Conservation (phyloP, 2,113 vertebrate species). For the Ursus arctos region DNA sequence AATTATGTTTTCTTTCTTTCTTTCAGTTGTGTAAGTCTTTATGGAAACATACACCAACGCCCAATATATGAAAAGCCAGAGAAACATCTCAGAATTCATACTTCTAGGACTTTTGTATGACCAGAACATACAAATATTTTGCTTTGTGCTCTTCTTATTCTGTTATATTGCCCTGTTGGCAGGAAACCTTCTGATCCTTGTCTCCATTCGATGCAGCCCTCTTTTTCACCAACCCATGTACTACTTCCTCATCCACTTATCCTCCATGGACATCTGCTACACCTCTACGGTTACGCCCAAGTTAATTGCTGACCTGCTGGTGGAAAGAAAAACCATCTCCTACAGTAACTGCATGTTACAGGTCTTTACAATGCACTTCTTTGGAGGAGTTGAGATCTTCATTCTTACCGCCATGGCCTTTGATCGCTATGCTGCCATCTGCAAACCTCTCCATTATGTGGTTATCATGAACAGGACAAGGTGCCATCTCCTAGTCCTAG, state of each 20-base stretch:
- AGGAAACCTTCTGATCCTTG: not conserved
- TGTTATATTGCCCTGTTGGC: no score
- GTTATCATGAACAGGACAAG: not conserved
- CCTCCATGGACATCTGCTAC: constrained; percentile 7
- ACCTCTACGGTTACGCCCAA: not conserved
- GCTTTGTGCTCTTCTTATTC: no score
- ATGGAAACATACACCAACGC: no score
- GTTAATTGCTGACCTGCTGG: not conserved
- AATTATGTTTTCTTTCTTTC: not conserved
- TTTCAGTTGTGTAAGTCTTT: not conserved
- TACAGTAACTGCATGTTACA: no score
- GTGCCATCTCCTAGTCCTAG: not conserved
- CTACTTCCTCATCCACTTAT: constrained; percentile 35
- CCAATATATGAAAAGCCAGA: no score
- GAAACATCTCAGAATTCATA: no score
- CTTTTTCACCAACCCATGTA: constrained; percentile 2
- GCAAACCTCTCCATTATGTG: not conserved
- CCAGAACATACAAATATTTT: no score
- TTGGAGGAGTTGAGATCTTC: no score
- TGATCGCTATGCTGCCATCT: not conserved
- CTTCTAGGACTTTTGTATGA: no score
- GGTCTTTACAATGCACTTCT: no score
- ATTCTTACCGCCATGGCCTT: not conserved
- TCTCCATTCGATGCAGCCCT: not conserved
- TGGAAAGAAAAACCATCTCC: no score